phyloP scores from a whole-genome alignment of 2,113 vertebrate genomes.

The Orycteropus afer region DNA sequence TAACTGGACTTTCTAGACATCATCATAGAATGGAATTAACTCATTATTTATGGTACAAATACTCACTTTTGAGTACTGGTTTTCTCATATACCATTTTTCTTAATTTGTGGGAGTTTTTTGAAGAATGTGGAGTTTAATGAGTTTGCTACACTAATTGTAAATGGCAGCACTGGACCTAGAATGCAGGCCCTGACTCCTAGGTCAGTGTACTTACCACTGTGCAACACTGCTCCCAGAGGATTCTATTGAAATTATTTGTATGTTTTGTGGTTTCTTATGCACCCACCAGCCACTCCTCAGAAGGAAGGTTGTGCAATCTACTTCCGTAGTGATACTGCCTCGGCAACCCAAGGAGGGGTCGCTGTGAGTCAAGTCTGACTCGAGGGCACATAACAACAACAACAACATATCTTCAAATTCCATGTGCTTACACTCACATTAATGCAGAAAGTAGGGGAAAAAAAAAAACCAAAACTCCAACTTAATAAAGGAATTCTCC shows the following conservation, averaged over 20 bases:
- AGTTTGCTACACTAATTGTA: background rate
- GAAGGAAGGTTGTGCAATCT: too few relatives aligned
- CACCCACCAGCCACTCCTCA: too few relatives aligned
- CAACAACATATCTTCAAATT: background rate
- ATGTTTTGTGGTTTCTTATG: background rate
- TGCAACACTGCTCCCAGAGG: background rate
- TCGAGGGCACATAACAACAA: too few relatives aligned
- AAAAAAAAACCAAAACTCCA: too few relatives aligned
- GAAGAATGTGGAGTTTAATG: background rate
- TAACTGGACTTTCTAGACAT: background rate
- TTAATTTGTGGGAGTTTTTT: constrained; percentile 6
- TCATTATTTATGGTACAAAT: background rate
- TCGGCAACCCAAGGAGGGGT: too few relatives aligned
- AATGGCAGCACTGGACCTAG: background rate
- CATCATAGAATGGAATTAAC: background rate
- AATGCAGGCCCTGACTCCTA: background rate
- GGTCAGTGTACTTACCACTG: background rate
- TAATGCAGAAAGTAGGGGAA: background rate
- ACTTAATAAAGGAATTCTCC: background rate
- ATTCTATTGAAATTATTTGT: background rate
- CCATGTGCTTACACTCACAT: background rate
- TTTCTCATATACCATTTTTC: background rate
- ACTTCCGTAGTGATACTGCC: too few relatives aligned
- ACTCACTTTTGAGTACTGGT: background rate
- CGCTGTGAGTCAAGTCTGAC: too few relatives aligned